These are phyloP conservation scores for Lordiphosa andalusiaca DNA, from an alignment of 2,888 invertebrate species.

Conservation along the genomic window DNA sequence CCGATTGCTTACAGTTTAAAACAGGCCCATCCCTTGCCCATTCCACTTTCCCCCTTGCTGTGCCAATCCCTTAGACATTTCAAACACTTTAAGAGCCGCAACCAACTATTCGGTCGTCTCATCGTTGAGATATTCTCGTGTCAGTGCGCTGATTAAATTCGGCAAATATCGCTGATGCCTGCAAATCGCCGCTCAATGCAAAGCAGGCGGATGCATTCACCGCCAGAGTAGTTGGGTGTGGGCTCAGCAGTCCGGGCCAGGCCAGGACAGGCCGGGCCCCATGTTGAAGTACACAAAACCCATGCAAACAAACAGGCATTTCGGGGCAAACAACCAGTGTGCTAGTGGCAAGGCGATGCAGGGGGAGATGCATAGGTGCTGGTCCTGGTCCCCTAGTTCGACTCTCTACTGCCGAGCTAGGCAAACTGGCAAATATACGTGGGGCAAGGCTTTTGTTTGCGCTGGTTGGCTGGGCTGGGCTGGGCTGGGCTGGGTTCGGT, in stretches of 20 bases:
- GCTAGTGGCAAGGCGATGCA: conserved; percentile 1
- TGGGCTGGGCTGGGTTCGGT: conserved; percentile 44
- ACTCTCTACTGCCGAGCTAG: conserved; percentile 46
- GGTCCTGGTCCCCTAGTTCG: conserved; percentile 15
- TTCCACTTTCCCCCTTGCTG: too few relatives aligned
- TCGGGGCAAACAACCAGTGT: conserved; percentile 59
- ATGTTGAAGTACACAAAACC: conserved; percentile 71
- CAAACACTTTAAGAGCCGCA: too few relatives aligned
- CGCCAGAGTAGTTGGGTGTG: neutral
- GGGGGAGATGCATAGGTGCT: conserved; percentile 19
- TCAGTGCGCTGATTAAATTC: conserved; percentile 66
- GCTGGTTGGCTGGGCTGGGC: conserved; percentile 43
- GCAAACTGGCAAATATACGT: conserved; percentile 60
- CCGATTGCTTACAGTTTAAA: too few relatives aligned
- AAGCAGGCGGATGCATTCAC: conserved; percentile 27
- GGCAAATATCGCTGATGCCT: conserved; percentile 71
- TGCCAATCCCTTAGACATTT: too few relatives aligned
- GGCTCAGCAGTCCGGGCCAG: conserved; percentile 3
- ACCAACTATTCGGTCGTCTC: neutral
- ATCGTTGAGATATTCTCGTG: conserved; percentile 42
- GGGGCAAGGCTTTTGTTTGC: conserved; percentile 39
- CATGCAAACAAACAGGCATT: conserved; percentile 72
- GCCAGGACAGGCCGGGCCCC: conserved; percentile 23
- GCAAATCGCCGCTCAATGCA: conserved; percentile 66
- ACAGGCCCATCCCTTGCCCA: too few relatives aligned